phyloP scores from a whole-genome alignment of 2,797 vertebrate species.

The Lepilemur ruficaudatus region DNA sequence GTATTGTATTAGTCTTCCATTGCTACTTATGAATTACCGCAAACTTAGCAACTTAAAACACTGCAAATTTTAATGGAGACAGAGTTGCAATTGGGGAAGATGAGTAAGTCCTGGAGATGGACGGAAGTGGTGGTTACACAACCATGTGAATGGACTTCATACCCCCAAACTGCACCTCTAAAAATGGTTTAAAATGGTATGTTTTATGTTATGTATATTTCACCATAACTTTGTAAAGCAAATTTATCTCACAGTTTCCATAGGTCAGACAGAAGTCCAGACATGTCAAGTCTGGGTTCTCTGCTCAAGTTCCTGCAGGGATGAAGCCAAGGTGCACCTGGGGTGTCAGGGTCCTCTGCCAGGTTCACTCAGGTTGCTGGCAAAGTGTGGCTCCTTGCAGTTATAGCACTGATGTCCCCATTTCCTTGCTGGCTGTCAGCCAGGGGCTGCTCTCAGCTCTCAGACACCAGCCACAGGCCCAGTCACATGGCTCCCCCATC shows the following conservation, averaged over 20 bases:
- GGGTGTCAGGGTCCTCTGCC: neutral
- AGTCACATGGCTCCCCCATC: neutral
- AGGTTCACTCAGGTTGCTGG: neutral
- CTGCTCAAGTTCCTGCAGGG: neutral
- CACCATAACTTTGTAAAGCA: neutral
- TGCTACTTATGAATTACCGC: neutral
- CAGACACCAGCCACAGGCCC: neutral
- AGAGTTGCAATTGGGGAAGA: neutral
- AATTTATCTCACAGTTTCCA: neutral
- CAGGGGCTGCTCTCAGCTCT: neutral
- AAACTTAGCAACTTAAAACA: neutral
- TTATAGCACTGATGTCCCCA: neutral
- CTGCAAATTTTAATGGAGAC: too few species aligned
- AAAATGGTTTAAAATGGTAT: neutral
- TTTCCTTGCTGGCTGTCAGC: neutral
- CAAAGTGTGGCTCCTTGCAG: neutral
- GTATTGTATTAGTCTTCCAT: neutral
- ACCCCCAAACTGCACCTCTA: neutral
- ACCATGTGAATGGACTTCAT: accelerated
- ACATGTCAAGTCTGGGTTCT: neutral
- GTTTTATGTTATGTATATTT: neutral
- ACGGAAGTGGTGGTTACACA: accelerated
- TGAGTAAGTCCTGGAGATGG: neutral
- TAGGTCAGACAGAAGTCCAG: neutral
- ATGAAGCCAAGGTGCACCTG: neutral